These are phyloP conservation scores for Macrotus californicus DNA, from an alignment of 2,113 vertebrate genomes.

Conservation along the genomic window DNA sequence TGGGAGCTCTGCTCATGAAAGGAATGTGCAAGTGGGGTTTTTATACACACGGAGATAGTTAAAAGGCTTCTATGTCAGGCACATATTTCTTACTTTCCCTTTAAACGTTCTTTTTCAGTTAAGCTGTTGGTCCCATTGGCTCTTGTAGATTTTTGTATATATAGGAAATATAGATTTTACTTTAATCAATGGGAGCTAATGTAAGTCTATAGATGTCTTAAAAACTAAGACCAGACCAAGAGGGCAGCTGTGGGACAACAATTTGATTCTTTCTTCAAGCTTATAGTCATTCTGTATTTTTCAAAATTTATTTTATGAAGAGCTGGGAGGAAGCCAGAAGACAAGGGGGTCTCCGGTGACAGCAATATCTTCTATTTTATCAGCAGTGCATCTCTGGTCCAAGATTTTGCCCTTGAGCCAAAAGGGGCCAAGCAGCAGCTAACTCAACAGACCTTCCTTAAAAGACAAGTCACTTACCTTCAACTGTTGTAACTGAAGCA, in stretches of 20 bases:
- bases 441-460: not conserved
- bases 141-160: not conserved
- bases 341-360: fast-evolving
- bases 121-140: not conserved
- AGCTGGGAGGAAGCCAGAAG: not conserved
- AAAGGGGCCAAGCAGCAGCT: not conserved
- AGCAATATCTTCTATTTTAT: not conserved
- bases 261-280: not conserved
- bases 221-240: not conserved
- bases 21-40: not conserved
- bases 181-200: not conserved
- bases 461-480: not conserved
- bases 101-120: not conserved
- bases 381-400: not conserved
- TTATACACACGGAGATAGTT: too few relatives aligned
- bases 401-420: not conserved
- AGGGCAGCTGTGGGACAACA: not conserved
- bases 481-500: not conserved
- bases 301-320: not conserved
- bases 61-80: not conserved
- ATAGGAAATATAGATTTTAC: not conserved
- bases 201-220: not conserved
- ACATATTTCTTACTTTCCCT: not conserved
- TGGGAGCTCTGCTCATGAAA: not conserved
- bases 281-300: not conserved